Conservation (phyloP, 1,140 invertebrate species). For the Sycobia sp. region DNA sequence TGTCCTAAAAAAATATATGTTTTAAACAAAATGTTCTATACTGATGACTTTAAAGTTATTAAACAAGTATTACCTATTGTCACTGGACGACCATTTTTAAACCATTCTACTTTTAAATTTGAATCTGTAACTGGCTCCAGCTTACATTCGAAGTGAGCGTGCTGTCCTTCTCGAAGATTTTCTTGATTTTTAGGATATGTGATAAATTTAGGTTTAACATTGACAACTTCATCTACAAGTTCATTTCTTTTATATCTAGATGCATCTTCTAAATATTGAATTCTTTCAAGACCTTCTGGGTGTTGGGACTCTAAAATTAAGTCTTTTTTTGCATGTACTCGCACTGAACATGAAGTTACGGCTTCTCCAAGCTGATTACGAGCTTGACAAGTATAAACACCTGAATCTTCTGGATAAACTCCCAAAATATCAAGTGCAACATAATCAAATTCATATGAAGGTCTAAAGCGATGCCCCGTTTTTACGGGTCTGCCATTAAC, state of each 20-base stretch:
- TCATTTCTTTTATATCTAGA: conserved; percentile 84
- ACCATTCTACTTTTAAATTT: conserved; percentile 93
- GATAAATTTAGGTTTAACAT: conserved; percentile 81
- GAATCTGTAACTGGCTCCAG: conserved; percentile 94
- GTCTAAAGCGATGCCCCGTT: conserved; percentile 91
- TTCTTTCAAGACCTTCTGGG: conserved; percentile 85
- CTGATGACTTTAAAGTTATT: neutral
- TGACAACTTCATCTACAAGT: conserved; percentile 81
- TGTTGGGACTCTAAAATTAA: conserved; percentile 84
- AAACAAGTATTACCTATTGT: conserved; percentile 68
- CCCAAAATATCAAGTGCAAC: conserved; percentile 94
- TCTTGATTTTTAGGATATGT: conserved; percentile 85
- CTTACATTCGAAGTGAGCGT: conserved; percentile 97
- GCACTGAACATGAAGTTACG: conserved; percentile 87
- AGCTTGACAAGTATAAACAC: conserved; percentile 92
- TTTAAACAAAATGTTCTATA: too few relatives aligned
- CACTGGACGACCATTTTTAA: conserved; percentile 86
- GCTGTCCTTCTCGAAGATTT: conserved; percentile 86
- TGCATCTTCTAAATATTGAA: conserved; percentile 87
- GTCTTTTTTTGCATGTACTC: conserved; percentile 87
- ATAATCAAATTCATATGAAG: conserved; percentile 97
- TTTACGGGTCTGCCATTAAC: conserved; percentile 88
- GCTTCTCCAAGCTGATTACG: conserved; percentile 91
- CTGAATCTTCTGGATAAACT: conserved; percentile 95
- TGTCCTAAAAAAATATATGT: conserved; percentile 66